phyloP scores from a whole-genome alignment of 2,113 vertebrate genomes.

The Marmota monax region DNA sequence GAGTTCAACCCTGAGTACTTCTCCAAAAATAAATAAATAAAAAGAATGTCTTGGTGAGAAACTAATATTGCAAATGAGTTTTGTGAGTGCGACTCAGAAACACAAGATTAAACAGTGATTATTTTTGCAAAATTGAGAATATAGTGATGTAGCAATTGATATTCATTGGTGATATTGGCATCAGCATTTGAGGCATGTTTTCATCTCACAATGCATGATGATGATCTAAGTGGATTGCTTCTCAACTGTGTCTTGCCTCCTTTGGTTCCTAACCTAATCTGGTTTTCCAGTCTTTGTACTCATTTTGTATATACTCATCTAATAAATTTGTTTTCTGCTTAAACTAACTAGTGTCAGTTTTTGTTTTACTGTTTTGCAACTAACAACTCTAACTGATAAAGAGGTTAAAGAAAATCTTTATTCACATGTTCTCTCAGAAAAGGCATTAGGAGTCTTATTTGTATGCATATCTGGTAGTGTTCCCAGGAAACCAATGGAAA shows the following conservation, averaged over 20 bases:
- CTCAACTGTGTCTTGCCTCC: background rate
- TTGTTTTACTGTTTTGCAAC: background rate
- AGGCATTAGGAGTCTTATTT: background rate
- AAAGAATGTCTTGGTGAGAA: slow-evolving; percentile 34
- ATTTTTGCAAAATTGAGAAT: slow-evolving; percentile 42
- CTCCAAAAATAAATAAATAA: background rate
- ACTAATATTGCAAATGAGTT: background rate
- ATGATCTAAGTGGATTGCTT: slow-evolving; percentile 4
- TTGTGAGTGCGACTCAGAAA: slow-evolving; percentile 1
- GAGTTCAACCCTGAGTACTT: too few species aligned
- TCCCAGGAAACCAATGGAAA: slow-evolving; percentile 11
- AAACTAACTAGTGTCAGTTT: background rate
- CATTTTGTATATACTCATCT: background rate
- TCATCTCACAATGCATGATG: background rate
- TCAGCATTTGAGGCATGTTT: background rate
- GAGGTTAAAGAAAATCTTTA: background rate
- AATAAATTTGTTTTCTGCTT: slow-evolving; percentile 33
- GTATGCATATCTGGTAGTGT: background rate
- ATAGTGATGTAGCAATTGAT: background rate
- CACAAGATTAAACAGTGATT: slow-evolving; percentile 18
- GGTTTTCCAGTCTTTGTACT: background rate
- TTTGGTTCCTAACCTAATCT: background rate
- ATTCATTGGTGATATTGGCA: background rate
- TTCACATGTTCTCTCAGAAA: slow-evolving; percentile 13
- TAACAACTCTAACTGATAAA: background rate